Percentiles rank a stretch among this genome's conserved stretches.
Conservation (phyloP, 2,888 invertebrate species). For the Patella pellucida region DNA sequence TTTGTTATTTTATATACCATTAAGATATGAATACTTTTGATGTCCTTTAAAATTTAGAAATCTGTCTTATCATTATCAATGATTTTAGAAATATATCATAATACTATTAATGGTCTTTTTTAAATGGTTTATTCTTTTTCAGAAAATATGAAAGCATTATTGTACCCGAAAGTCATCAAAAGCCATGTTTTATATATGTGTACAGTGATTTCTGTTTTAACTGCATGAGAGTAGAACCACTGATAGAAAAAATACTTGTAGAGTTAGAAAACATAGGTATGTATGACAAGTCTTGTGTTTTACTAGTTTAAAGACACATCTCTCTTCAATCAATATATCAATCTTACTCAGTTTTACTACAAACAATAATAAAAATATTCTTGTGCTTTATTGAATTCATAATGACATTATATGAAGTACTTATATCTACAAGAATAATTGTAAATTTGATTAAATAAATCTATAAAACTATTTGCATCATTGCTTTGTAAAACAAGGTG, state of each 20-base stretch:
- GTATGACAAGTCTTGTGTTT: constrained; percentile 12
- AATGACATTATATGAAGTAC: too few species aligned
- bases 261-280: constrained; percentile 86
- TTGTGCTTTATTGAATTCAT: background rate
- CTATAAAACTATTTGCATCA: too few species aligned
- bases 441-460: too few species aligned
- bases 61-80: background rate
- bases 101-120: background rate
- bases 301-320: background rate
- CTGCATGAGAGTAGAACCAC: constrained; percentile 89
- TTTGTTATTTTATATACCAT: too few species aligned
- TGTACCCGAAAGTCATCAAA: constrained; percentile 85
- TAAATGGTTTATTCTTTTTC: constrained; percentile 38
- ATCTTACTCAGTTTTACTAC: constrained; percentile 10
- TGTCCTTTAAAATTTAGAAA: too few species aligned
- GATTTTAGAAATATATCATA: background rate
- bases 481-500: too few species aligned
- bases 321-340: constrained; percentile 4
- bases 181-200: constrained; percentile 88
- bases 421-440: too few species aligned
- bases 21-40: too few species aligned
- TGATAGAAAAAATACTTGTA: constrained; percentile 84
- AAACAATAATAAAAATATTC: background rate
- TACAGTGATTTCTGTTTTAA: constrained; percentile 96
- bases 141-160: constrained; percentile 90